Percentiles rank a stretch among this genome's conserved stretches.
Conservation (phyloP, 2,888 invertebrate species). For the Eupithecia exiguata region DNA sequence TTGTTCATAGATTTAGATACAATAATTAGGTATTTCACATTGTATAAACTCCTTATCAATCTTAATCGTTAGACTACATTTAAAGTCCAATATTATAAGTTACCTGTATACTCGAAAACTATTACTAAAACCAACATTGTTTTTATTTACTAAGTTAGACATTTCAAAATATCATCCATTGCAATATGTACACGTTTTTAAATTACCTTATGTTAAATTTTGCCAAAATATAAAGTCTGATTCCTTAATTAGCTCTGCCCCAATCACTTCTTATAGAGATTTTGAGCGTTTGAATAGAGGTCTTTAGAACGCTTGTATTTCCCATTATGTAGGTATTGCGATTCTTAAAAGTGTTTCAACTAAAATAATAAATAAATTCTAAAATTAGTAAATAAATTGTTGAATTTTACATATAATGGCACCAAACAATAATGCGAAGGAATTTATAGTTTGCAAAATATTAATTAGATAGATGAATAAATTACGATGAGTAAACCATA, state of each 20-base stretch:
- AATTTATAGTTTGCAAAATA: conserved; percentile 73
- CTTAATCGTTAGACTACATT: conserved; percentile 26
- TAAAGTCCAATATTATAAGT: conserved; percentile 23
- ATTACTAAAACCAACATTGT: not conserved
- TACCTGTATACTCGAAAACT: not conserved
- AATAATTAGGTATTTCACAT: conserved; percentile 29
- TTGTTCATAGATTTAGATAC: conserved; percentile 42
- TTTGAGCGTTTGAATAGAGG: conserved; percentile 45
- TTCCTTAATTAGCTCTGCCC: conserved; percentile 39
- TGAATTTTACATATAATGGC: conserved; percentile 54
- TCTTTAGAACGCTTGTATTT: conserved; percentile 40
- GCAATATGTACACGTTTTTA: not conserved
- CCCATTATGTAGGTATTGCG: conserved; percentile 45
- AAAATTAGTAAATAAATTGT: conserved; percentile 48
- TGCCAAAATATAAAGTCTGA: conserved; percentile 47
- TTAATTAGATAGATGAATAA: conserved; percentile 67
- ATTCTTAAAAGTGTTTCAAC: conserved; percentile 45
- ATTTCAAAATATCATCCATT: conserved; percentile 1
- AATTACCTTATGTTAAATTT: conserved; percentile 35
- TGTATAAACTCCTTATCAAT: conserved; percentile 33
- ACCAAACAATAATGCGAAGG: conserved; percentile 71
- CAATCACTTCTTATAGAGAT: conserved; percentile 39
- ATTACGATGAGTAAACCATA: conserved; percentile 68
- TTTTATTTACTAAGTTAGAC: not conserved
- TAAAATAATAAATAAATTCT: conserved; percentile 48